Percentiles rank a stretch among this genome's conserved stretches.
Evolutionary conservation across 2,113 vertebrate species (phyloP).

Genomic region (Ammodytes marinus): DNA sequence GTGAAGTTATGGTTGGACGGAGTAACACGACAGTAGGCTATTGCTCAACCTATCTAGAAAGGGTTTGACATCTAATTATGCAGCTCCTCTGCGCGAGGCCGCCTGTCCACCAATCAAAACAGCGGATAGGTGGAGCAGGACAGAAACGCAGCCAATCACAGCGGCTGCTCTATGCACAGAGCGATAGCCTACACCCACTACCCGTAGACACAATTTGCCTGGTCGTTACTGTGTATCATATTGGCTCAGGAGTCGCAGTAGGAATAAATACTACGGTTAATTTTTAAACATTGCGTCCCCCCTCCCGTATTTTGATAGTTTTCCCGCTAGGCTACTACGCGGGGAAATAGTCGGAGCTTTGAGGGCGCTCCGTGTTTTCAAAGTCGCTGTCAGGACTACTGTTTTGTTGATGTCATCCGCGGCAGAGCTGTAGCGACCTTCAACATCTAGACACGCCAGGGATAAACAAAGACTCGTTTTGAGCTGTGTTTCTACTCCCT

Average conservation of each 20-base stretch:
- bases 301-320: not conserved
- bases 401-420: constrained; percentile 80
- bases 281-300: not conserved
- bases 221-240: constrained; percentile 51
- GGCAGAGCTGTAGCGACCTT: constrained; percentile 72
- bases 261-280: constrained; percentile 1
- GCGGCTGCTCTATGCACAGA: constrained; percentile 13
- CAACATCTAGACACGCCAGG: constrained; percentile 55
- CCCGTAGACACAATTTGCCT: constrained; percentile 47
- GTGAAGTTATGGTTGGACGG: not conserved
- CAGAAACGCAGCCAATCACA: constrained; percentile 68
- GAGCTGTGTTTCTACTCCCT: not conserved
- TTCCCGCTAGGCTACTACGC: not conserved
- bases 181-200: constrained; percentile 21
- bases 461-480: constrained; percentile 64
- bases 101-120: constrained; percentile 71
- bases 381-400: constrained; percentile 75
- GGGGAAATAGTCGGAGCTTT: not conserved
- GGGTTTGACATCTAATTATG: constrained; percentile 56
- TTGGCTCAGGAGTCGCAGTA: constrained; percentile 26
- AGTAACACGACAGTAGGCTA: constrained; percentile 21
- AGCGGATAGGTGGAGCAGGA: not conserved
- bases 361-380: constrained; percentile 30
- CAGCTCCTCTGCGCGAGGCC: not conserved
- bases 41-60: constrained; percentile 74